These are phyloP conservation scores for Dryadula phaetusa DNA, from an alignment of 2,888 invertebrate species.

Conservation along the genomic window DNA sequence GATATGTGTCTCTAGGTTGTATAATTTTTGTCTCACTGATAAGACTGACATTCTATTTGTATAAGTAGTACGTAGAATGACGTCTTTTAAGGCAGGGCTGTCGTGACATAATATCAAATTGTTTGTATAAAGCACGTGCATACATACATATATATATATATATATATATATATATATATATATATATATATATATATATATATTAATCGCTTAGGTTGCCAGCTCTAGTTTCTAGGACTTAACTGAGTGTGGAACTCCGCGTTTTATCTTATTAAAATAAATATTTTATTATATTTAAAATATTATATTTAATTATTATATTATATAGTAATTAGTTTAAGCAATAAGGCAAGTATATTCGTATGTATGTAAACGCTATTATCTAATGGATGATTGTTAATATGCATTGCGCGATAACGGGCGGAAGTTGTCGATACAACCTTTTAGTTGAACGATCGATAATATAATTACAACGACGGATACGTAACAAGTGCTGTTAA, in stretches of 20 bases:
- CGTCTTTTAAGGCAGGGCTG: slow-evolving; percentile 22
- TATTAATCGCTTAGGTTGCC: no score
- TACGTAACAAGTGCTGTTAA: neutral
- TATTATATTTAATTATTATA: no score
- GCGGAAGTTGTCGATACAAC: slow-evolving; percentile 25
- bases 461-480: slow-evolving; percentile 13
- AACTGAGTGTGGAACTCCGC: no score
- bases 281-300: no score
- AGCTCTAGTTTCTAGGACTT: no score
- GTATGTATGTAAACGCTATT: slow-evolving; percentile 21
- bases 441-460: slow-evolving; percentile 27
- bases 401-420: slow-evolving; percentile 28
- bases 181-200: no score
- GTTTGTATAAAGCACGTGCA: neutral
- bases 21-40: neutral
- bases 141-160: no score
- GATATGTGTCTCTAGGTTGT: no score
- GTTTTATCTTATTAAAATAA: no score
- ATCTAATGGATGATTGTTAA: slow-evolving; percentile 22
- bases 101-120: neutral
- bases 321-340: no score
- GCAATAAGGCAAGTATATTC: slow-evolving; percentile 3
- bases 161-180: no score
- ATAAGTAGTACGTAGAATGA: slow-evolving; percentile 10
- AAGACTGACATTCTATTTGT: slow-evolving; percentile 12